A percentile compares a stretch with the other conserved stretches of the same genome.
Evolutionary conservation across 1,140 invertebrate genomes (phyloP).

Genomic region (Lanistes nyassanus): DNA sequence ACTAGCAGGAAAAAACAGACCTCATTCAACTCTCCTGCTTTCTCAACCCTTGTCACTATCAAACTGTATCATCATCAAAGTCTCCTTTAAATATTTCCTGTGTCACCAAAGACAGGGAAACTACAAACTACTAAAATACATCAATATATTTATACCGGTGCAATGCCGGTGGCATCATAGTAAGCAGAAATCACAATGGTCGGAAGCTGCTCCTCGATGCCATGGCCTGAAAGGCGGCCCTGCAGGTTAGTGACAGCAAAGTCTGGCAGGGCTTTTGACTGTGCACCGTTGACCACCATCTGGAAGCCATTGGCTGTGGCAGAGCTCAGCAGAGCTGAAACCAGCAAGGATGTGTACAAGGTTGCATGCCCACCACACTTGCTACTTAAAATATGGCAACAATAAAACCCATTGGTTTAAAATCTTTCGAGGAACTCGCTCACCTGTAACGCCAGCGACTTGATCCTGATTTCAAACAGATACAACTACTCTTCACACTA

Average conservation of each 20-base stretch:
- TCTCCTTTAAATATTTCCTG: neutral
- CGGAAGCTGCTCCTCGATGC: slow-evolving; percentile 81
- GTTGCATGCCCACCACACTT: too few species aligned
- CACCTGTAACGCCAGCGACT: too few species aligned
- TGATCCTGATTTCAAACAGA: too few species aligned
- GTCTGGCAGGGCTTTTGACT: slow-evolving; percentile 77
- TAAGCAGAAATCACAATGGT: slow-evolving; percentile 91
- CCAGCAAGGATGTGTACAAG: too few species aligned
- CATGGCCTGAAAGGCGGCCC: slow-evolving; percentile 85
- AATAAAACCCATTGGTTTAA: too few species aligned
- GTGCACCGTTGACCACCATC: slow-evolving; percentile 79
- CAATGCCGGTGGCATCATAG: slow-evolving; percentile 89
- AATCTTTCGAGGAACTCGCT: too few species aligned
- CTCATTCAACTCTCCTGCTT: too few species aligned
- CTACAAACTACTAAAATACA: neutral
- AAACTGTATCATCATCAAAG: neutral
- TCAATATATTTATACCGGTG: slow-evolving; percentile 77
- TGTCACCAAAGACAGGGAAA: neutral
- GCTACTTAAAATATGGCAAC: too few species aligned
- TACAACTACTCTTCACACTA: too few species aligned
- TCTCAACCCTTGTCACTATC: too few species aligned
- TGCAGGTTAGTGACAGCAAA: slow-evolving; percentile 83
- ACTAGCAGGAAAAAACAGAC: too few species aligned
- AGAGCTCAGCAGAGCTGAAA: slow-evolving; percentile 80
- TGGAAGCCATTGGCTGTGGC: slow-evolving; percentile 94